phyloP scores from a whole-genome alignment of 2,113 vertebrate genomes.

The Cygnus buccinator region DNA sequence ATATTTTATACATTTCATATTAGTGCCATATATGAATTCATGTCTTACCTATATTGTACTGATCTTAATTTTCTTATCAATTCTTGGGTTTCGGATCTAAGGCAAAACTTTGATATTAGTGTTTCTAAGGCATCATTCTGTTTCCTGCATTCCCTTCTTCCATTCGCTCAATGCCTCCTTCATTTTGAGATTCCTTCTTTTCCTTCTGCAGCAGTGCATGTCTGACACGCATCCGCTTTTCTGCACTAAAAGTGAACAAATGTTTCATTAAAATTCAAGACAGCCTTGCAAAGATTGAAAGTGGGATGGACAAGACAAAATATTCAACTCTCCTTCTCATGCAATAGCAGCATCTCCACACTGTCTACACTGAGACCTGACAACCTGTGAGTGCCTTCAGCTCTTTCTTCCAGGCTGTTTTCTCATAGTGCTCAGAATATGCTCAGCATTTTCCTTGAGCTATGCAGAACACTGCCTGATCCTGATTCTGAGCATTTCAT shows the following conservation, averaged over 20 bases:
- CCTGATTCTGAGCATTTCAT: background rate
- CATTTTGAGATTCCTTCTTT: background rate
- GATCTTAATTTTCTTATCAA: background rate
- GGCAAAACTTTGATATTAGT: background rate
- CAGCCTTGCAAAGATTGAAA: background rate
- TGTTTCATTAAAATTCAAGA: background rate
- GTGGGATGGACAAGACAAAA: background rate
- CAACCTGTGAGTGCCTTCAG: background rate
- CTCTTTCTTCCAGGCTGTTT: background rate
- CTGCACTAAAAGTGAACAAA: background rate
- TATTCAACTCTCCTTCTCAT: background rate
- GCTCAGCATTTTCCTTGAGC: background rate
- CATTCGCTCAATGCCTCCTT: background rate
- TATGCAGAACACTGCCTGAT: background rate
- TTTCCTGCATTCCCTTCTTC: background rate
- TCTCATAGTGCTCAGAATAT: background rate
- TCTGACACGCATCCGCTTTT: background rate
- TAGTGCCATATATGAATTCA: background rate
- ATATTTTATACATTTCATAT: background rate
- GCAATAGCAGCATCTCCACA: background rate
- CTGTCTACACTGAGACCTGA: background rate
- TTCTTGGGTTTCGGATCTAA: background rate
- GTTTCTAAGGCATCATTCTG: background rate
- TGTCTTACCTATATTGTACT: background rate
- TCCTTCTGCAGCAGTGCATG: background rate